Conservation (phyloP, 2,113 vertebrate genomes). For the Ochotona princeps region DNA sequence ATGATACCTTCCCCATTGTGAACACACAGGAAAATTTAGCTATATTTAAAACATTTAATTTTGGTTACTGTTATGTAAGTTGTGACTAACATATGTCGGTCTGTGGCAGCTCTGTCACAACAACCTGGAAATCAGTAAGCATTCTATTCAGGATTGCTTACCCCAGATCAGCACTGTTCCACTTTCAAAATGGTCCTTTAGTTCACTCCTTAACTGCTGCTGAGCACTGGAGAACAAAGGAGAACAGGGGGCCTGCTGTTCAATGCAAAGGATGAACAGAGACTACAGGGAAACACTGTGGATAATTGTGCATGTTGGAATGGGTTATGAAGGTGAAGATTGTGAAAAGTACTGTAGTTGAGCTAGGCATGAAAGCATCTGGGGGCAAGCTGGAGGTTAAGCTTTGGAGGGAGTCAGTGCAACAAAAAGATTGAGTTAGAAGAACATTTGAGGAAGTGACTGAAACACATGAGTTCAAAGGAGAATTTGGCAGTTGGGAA, state of each 20-base stretch:
- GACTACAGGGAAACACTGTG: too few species aligned
- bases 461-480: slow-evolving; percentile 28
- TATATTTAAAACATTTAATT: not conserved
- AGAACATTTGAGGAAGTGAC: slow-evolving; percentile 7
- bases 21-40: not conserved
- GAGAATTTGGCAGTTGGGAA: not conserved
- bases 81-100: not conserved
- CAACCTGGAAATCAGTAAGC: slow-evolving; percentile 7
- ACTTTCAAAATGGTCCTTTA: not conserved
- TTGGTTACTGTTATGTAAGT: not conserved
- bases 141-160: not conserved
- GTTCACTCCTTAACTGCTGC: not conserved
- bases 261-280: not conserved
- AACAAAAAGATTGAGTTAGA: not conserved
- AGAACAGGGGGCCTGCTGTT: not conserved
- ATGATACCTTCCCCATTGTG: not conserved
- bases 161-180: not conserved
- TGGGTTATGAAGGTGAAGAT: not conserved
- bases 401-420: not conserved
- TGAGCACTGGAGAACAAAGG: not conserved
- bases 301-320: not conserved
- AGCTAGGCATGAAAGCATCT: not conserved
- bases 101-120: not conserved
- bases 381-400: not conserved
- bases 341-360: not conserved